Percentiles rank a stretch among this genome's conserved stretches.
These are phyloP conservation scores for Lepisosteus oculatus DNA, from an alignment of 2,113 vertebrate genomes.

Conservation along the genomic window DNA sequence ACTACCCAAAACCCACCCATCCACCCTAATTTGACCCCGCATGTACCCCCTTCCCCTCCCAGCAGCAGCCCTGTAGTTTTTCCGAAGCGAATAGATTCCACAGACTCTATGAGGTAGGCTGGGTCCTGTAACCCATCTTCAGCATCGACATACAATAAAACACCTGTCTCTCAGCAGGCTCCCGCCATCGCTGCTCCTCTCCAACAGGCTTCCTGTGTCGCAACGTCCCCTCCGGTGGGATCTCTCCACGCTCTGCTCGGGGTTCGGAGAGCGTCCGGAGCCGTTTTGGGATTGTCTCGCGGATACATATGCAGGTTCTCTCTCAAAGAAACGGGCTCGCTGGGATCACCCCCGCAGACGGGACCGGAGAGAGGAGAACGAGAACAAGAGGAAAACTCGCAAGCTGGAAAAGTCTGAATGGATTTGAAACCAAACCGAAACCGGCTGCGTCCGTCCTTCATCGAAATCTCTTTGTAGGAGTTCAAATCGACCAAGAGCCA, in stretches of 20 bases:
- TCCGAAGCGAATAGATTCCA: constrained; percentile 72
- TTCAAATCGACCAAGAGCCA: too few relatives aligned
- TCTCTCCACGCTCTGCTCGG: too few relatives aligned
- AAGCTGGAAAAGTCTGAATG: too few relatives aligned
- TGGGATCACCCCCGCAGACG: constrained; percentile 31
- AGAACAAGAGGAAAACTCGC: background rate
- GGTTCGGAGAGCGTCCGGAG: constrained; percentile 46
- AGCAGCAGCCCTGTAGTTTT: constrained; percentile 70
- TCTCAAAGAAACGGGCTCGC: too few relatives aligned
- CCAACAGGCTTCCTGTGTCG: too few relatives aligned
- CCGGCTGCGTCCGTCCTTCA: too few relatives aligned
- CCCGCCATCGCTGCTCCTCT: too few relatives aligned
- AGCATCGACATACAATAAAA: constrained; percentile 46
- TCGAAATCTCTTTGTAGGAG: too few relatives aligned
- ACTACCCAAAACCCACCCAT: constrained; percentile 16
- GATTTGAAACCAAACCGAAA: too few relatives aligned
- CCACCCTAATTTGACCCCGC: too few relatives aligned
- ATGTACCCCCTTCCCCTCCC: constrained; percentile 37
- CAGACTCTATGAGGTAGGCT: constrained; percentile 78
- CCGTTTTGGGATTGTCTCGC: constrained; percentile 71
- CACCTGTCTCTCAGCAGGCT: constrained; percentile 25
- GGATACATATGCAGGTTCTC: constrained; percentile 33
- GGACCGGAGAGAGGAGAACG: constrained; percentile 28
- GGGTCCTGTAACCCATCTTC: constrained; percentile 67
- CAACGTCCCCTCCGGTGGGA: too few relatives aligned